Evolutionary conservation across 2,888 invertebrate genomes (phyloP).

Genomic region (Sacculina carcini): DNA sequence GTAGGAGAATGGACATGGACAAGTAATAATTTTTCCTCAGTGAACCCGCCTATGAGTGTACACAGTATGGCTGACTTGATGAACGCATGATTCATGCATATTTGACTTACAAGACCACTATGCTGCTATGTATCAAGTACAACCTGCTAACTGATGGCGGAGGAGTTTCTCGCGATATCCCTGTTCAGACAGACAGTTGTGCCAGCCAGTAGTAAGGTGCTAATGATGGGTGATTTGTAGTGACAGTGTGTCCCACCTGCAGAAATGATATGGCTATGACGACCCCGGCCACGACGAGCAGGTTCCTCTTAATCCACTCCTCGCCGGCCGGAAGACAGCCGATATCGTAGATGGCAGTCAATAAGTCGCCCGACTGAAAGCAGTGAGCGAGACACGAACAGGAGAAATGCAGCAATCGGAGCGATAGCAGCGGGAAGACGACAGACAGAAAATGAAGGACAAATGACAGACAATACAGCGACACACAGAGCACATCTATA

Average conservation of each 20-base stretch:
- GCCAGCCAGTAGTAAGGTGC: too few relatives aligned
- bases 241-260: slow-evolving; percentile 41
- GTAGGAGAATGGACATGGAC: too few relatives aligned
- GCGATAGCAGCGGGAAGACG: not conserved
- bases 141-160: too few relatives aligned
- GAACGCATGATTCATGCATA: too few relatives aligned
- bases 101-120: too few relatives aligned
- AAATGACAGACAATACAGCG: not conserved
- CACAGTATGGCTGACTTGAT: too few relatives aligned
- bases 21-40: too few relatives aligned
- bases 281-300: slow-evolving; percentile 67
- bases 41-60: too few relatives aligned
- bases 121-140: too few relatives aligned
- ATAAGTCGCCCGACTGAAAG: slow-evolving; percentile 41
- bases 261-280: slow-evolving; percentile 70
- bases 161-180: too few relatives aligned
- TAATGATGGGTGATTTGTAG: too few relatives aligned
- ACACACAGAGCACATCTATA: not conserved
- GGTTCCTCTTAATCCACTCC: slow-evolving; percentile 82
- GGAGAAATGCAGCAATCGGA: not conserved
- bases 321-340: slow-evolving; percentile 83
- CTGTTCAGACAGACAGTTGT: too few relatives aligned
- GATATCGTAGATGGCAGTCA: slow-evolving; percentile 56
- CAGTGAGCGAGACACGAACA: slow-evolving; percentile 4
- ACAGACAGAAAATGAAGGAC: not conserved